Conservation (phyloP, 1,140 invertebrate genomes). For the Drosophila orena region DNA sequence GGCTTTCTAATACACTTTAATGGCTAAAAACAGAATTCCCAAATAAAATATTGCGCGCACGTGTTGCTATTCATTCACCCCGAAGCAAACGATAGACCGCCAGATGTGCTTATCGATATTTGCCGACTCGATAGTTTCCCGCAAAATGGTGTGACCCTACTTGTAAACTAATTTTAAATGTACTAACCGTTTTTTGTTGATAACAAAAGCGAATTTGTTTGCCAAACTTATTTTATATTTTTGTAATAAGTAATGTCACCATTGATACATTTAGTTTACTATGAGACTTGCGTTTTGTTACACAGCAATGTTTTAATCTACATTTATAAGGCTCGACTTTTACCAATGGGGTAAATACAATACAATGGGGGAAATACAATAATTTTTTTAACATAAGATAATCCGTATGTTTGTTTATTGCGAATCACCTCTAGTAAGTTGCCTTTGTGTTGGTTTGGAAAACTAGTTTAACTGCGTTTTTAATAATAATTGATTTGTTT, state of each 20-base stretch:
- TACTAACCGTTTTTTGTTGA: not conserved
- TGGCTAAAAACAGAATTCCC: slow-evolving; percentile 30
- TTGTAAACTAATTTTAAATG: not conserved
- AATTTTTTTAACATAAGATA: not conserved
- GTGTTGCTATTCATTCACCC: slow-evolving; percentile 49
- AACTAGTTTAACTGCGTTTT: too few relatives aligned
- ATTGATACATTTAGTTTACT: too few relatives aligned
- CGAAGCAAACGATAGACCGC: not conserved
- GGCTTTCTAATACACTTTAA: slow-evolving; percentile 21
- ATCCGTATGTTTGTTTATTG: too few relatives aligned
- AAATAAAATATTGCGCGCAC: slow-evolving; percentile 54
- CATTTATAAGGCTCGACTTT: not conserved
- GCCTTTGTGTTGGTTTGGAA: too few relatives aligned
- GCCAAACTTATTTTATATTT: too few relatives aligned
- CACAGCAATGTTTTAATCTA: too few relatives aligned
- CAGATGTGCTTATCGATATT: slow-evolving; percentile 22
- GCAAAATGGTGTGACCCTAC: not conserved
- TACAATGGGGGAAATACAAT: not conserved
- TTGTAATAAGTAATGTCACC: too few relatives aligned
- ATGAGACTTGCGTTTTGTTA: too few relatives aligned
- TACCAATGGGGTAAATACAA: not conserved
- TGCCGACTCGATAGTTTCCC: not conserved
- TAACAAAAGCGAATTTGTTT: not conserved
- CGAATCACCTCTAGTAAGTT: too few relatives aligned
- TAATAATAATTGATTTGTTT: too few relatives aligned